Conservation (phyloP, 2,113 vertebrate species). For the Mungos mungo region DNA sequence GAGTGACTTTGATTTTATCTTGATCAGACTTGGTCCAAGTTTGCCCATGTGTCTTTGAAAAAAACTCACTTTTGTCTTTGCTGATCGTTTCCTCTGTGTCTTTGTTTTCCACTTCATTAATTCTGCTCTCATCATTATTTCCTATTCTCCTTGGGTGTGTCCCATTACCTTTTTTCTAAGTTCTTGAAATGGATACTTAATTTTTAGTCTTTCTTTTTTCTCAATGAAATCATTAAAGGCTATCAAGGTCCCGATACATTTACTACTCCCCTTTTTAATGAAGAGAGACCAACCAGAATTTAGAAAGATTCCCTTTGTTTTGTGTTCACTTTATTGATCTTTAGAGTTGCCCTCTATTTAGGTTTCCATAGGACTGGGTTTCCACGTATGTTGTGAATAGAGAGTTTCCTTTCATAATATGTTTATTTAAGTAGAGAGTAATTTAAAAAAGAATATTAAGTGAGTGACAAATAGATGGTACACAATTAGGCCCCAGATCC, state of each 20-base stretch:
- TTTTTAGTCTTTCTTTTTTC: background rate
- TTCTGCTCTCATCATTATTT: background rate
- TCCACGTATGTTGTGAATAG: background rate
- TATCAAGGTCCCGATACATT: background rate
- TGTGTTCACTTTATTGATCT: background rate
- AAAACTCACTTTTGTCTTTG: background rate
- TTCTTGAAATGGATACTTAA: background rate
- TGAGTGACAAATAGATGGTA: background rate
- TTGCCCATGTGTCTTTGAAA: background rate
- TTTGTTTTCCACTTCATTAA: background rate
- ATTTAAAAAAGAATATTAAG: background rate
- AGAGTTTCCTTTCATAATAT: background rate
- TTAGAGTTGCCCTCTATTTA: background rate
- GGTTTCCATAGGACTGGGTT: background rate
- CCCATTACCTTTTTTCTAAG: background rate
- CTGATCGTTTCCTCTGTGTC: background rate
- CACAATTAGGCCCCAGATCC: background rate
- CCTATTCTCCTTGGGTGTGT: background rate
- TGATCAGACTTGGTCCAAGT: background rate
- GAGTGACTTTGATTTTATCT: background rate
- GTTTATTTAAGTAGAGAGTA: background rate
- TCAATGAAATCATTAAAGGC: background rate
- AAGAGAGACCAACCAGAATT: background rate
- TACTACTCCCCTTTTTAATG: background rate
- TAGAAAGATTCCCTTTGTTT: background rate